Base-by-base conservation (phyloP, 1,140 invertebrate genomes). In the Bombus turneri region DNA sequence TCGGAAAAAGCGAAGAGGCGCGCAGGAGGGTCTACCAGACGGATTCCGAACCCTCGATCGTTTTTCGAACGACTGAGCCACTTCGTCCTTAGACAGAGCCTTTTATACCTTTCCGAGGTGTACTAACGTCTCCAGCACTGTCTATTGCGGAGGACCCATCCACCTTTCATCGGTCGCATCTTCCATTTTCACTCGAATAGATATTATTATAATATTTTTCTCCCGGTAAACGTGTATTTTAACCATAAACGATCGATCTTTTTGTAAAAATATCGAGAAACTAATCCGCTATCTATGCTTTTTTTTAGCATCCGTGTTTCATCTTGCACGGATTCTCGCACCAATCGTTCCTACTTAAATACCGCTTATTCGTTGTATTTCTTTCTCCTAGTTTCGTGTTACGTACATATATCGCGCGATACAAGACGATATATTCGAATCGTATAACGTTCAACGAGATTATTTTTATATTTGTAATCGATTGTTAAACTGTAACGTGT, bases 1-100 rank as follows among this genome's bases (percentile, higher is more conserved):
- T 37, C 15, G 12, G 39, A 78, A 43, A 79, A 47, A 53, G 53
- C 59, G 13, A 62, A n/a, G n/a, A 41, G 13, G 13, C 72, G 28
- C 34, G 18, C 25, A 10, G 31, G 47, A 62, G 66, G 66, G 2
- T 66, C 39, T 64, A 31, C 53, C 37, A 31, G 76, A 79, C 53
- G 64, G 83, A 85, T 85, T 72, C 77, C 39, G 77, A 85, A 73
- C 68, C 68, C 76, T 80, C 57, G 83, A 80, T 73, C 76, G 77
- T 85, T 85, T 80, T 85, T 85, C 77, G 83, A 80, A 85, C 83
- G 77, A 85, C 76, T 85, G 77, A 85, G 68, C 53, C 77, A 80
- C 83, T 66, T 85, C 76, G 53, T 85, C 47, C 68, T 80, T 80
- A 72, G 77, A 85, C 77, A 39, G 31, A 47, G 83, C 57, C 83